Evolutionary conservation across 2,888 invertebrate genomes (phyloP), one percentile per base, ranked within the genome.

Genomic region (Polyommatus iphigenia): DNA sequence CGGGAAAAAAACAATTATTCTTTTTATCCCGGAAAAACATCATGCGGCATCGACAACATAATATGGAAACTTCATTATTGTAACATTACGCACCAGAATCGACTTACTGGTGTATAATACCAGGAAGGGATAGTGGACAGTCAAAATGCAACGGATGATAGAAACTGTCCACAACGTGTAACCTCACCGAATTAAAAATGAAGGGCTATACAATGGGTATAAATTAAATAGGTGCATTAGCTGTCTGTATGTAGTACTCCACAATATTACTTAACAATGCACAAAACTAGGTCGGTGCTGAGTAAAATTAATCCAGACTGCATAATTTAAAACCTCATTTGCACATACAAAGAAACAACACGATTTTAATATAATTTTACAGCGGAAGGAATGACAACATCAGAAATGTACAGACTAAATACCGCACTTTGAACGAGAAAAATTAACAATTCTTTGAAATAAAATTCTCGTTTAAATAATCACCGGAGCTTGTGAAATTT

Each of bases 271-370:
- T 73, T 76, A 76, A 67, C 79, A 76, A 77, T 76, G 80, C 71
- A 77, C 72, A 67, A 62, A 80, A 79, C 75, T 79, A 50, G 79
- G 79, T 79, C 79, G 75, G 73, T 78, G 73, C 78, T 62, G 79
- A 80, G 80, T 57, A 76, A 75, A 71, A 77, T 80, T 80, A 80
- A 78, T 67, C 77, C 71, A 76, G 29, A 79, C 78, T 81, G 78
- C 79, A 81, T 81, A 80, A 80, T 80, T 81, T 78, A 50, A 71
- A 71, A 59, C 78, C 78, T 80, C 80, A 80, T 80, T 75, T 77
- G 71, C 77, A 72, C 57, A 77, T 57, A 54, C 71, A 77, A 77
- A 77, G 72, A 72, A 77, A 77, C 72, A 77, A 77, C 57, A 71
- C 50, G 29, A 73, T 54, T 75, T 75, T 75, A 75, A 75, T 75